Conservation (phyloP, 2,888 invertebrate genomes). For the Drosophila histrio region DNA sequence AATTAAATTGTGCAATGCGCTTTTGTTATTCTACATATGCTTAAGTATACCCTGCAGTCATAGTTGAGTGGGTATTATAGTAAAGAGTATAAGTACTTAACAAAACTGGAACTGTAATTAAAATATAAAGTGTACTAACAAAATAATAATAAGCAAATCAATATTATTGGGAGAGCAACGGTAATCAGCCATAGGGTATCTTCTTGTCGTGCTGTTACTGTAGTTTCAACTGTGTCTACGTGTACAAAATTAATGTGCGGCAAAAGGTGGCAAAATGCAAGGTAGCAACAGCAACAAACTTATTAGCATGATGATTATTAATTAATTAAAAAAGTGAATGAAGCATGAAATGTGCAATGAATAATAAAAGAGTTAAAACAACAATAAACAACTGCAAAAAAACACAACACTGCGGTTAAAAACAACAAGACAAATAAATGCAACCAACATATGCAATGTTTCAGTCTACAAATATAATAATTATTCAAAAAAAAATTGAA, state of each 20-base stretch:
- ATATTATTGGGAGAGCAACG: background rate
- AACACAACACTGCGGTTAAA: conserved; percentile 19
- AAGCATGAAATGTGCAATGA: conserved; percentile 77
- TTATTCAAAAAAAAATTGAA: background rate
- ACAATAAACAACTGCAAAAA: conserved; percentile 32
- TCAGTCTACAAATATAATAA: conserved; percentile 16
- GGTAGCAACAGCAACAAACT: conserved; percentile 42
- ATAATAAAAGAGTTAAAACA: conserved; percentile 57
- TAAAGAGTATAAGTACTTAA: background rate
- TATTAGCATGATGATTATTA: conserved; percentile 78
- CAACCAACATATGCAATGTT: conserved; percentile 58
- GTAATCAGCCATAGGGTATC: background rate
- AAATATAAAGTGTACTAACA: background rate
- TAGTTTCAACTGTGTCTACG: background rate
- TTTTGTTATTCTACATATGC: conserved; percentile 16
- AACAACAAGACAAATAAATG: conserved; percentile 32
- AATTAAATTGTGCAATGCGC: conserved; percentile 58
- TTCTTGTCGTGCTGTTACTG: background rate
- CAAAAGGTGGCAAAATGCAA: conserved; percentile 25
- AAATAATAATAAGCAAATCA: background rate
- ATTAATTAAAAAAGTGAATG: conserved; percentile 76
- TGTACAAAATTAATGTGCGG: conserved; percentile 1
- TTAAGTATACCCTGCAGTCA: conserved; percentile 1
- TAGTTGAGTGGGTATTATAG: background rate
- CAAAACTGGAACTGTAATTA: background rate